Base-by-base conservation (phyloP, 2,888 invertebrate species). In the Acholoe squamosa region DNA sequence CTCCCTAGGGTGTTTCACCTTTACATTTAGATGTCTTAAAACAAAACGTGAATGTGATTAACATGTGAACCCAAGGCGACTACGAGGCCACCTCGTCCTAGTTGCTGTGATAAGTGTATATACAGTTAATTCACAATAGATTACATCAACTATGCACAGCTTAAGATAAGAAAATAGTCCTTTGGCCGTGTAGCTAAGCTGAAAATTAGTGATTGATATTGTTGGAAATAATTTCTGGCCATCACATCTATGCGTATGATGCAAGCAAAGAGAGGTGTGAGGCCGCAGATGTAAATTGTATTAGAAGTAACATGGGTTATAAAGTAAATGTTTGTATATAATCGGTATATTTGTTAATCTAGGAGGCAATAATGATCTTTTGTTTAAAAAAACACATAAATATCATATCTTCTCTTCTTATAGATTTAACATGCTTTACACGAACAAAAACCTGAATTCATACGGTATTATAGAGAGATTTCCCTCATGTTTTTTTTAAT, bases 251-350 rank as follows among this genome's bases (percentile, higher is more conserved):
- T 25, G 71, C n/a, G 3, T 71, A 25, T 71, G 7, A 71, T 71
- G 71, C 71, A 71, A 71, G 28, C 12, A 28, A 71, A 25, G 28
- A 28, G 71, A 5, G 71, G 28, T 28, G 3, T 71, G 14, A 14
- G 71, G 31, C 25, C 71, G 12, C 71, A 71, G 31, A 76, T 5
- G 33, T 77, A 25, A 12, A 80, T 14, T 80, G 7, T 33, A 43
- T 80, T 80, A n/a, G 34, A 43, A 43, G 5, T 43, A 43, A 12
- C 86, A 31, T 86, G 5, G 10, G 25, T 22, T 25, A 84, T 5
- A 84, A 52, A 52, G 86, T 54, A 0, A 25, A 25, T 56, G 31
- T 86, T 1, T 86, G 86, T 86, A 86, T 86, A 86, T 86, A 86
- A 52, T 86, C 54, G 86, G n/a, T 86, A 22, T 19, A 54, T 86